phyloP scores from a whole-genome alignment of 2,888 invertebrate genomes.

The Pterostichus niger region DNA sequence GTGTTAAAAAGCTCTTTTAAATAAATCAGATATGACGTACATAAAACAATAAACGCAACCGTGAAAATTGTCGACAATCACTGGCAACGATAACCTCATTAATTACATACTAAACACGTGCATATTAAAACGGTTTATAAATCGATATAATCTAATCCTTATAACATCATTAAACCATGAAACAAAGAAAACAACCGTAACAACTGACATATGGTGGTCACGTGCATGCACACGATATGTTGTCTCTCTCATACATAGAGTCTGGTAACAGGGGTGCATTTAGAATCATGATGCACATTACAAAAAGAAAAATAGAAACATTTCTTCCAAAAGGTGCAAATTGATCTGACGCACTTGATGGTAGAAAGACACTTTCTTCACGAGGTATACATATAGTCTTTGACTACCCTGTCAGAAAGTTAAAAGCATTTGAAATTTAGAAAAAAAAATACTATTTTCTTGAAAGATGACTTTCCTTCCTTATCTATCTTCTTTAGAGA shows the following conservation, averaged over 20 bases:
- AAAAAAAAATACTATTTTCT: too few species aligned
- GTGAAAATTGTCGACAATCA: conserved; percentile 29
- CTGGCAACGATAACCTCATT: conserved; percentile 1
- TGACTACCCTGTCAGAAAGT: too few species aligned
- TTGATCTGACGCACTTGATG: too few species aligned
- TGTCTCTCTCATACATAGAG: neutral
- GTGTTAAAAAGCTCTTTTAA: too few species aligned
- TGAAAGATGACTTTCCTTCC: too few species aligned
- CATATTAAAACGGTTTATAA: conserved; percentile 38
- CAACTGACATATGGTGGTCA: conserved; percentile 14
- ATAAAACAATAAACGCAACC: conserved; percentile 25
- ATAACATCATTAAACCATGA: conserved; percentile 41
- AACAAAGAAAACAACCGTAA: conserved; percentile 36
- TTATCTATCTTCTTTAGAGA: too few species aligned
- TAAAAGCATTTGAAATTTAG: too few species aligned
- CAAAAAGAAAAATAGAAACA: too few species aligned
- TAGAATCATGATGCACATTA: neutral
- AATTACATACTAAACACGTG: conserved; percentile 35
- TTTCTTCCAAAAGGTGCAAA: too few species aligned
- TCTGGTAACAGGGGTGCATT: neutral
- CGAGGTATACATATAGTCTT: too few species aligned
- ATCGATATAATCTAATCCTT: conserved; percentile 45
- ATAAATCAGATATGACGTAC: too few species aligned
- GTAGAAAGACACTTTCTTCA: neutral
- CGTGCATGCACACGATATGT: neutral